phyloP scores from a whole-genome alignment of 2,888 invertebrate species.

The Coenonympha arcania region DNA sequence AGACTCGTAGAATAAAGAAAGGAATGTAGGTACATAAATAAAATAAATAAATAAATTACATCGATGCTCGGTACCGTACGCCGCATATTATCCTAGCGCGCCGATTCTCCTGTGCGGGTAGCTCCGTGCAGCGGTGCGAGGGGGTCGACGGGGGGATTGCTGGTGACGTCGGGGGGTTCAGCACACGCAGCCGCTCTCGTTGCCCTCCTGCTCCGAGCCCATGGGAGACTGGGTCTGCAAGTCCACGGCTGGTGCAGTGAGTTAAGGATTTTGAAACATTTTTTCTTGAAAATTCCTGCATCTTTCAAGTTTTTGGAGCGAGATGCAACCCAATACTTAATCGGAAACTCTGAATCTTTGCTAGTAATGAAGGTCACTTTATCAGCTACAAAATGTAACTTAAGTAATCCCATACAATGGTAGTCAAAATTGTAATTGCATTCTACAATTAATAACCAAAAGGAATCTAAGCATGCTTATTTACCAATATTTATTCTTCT shows the following conservation, averaged over 20 bases:
- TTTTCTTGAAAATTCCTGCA: neutral
- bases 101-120: constrained; percentile 13
- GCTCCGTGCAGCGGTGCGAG: constrained; percentile 22
- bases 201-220: constrained; percentile 84
- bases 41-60: neutral
- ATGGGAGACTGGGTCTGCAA: constrained; percentile 86
- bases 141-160: constrained; percentile 6
- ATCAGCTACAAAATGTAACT: no score
- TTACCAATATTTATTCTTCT: no score
- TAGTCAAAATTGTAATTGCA: no score
- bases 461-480: no score
- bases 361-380: no score
- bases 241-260: constrained; percentile 79
- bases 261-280: constrained; percentile 41
- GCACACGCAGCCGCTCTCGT: constrained; percentile 89
- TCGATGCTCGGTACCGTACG: neutral
- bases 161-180: constrained; percentile 52
- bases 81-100: constrained; percentile 4
- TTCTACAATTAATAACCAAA: no score
- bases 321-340: no score
- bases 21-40: no score
- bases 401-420: no score
- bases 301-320: neutral
- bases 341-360: no score
- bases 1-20: no score